Base-by-base conservation (phyloP, 2,797 vertebrate species). In the Moxostoma hubbsi region DNA sequence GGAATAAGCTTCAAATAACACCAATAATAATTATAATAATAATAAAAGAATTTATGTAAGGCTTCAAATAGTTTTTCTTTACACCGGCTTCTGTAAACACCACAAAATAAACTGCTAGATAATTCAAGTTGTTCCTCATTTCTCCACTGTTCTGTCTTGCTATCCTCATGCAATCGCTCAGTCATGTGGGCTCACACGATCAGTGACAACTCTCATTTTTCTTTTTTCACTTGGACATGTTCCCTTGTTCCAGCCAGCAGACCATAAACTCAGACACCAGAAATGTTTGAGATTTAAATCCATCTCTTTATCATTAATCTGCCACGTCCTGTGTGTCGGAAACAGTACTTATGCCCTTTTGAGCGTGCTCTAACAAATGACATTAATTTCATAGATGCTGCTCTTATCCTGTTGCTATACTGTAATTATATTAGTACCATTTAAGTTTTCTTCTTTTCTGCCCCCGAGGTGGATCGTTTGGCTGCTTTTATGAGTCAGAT, bases 361-460 rank as follows among this genome's bases (percentile, higher is more conserved):
- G 82, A 87, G 88, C 89, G 84, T 87, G 88, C 87, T 94, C 88
- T 88, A 89, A 92, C 91, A 90, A 93, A 93, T 86, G 53, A 87
- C 88, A 92, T 89, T 87, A 92, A 84, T 94, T 92, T 91, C 88
- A 90, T 88, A 90, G 87, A 87, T 89, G 86, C 90, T 83, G 79
- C 78, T 45, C 84, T 79, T 89, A 90, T 92, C 92, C 90, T 90
- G 89, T 85, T 87, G 87, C 88, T 90, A 87, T 89, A 89, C 83
- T 76, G 75, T 92, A 93, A 94, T 92, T 90, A 85, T 89, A 93
- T 93, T 93, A 93, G 61, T 81, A 77, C 88, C 88, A 90, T 90
- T 93, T 90, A 91, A 91, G 87, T 91, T 91, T 89, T 88, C 85
- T 81, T 78, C 87, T 82, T 86, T 81, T 83, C 86, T 74, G 74